Evolutionary conservation across 2,113 vertebrate species (phyloP).

Genomic region (Rhadina sibilatrix): DNA sequence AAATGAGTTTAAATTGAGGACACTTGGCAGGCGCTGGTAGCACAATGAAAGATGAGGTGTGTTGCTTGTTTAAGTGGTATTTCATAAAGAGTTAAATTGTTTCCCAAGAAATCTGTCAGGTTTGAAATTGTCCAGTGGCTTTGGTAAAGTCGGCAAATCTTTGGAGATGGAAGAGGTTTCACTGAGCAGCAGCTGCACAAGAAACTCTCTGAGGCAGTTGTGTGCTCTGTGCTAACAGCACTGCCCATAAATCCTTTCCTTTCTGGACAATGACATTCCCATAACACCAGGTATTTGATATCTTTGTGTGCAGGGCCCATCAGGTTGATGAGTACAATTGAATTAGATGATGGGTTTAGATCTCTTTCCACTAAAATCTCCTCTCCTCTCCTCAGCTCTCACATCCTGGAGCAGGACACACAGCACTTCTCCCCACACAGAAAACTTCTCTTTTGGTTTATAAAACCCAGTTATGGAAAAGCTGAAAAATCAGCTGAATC

Average conservation of each 20-base stretch:
- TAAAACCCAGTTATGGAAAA: slow-evolving; percentile 3
- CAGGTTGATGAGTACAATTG: not conserved
- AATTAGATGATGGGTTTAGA: not conserved
- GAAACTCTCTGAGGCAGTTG: not conserved
- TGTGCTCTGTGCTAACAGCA: not conserved
- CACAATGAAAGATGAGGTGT: not conserved
- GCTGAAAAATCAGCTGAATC: not conserved
- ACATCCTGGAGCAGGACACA: not conserved
- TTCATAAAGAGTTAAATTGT: not conserved
- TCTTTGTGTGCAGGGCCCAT: not conserved
- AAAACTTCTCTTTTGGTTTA: not conserved
- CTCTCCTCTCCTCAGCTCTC: not conserved
- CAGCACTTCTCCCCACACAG: not conserved
- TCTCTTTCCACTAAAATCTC: not conserved
- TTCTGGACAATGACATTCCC: not conserved
- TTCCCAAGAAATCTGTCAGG: not conserved
- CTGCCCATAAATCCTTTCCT: not conserved
- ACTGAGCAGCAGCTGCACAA: not conserved
- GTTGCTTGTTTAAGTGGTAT: not conserved
- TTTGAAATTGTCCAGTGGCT: not conserved
- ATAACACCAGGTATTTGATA: not conserved
- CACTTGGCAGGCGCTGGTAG: not conserved
- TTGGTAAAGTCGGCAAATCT: not conserved
- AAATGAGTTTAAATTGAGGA: not conserved
- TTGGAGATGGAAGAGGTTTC: not conserved